Conservation (phyloP, 92 coral and sea anemone species). For the Porites evermanni region DNA sequence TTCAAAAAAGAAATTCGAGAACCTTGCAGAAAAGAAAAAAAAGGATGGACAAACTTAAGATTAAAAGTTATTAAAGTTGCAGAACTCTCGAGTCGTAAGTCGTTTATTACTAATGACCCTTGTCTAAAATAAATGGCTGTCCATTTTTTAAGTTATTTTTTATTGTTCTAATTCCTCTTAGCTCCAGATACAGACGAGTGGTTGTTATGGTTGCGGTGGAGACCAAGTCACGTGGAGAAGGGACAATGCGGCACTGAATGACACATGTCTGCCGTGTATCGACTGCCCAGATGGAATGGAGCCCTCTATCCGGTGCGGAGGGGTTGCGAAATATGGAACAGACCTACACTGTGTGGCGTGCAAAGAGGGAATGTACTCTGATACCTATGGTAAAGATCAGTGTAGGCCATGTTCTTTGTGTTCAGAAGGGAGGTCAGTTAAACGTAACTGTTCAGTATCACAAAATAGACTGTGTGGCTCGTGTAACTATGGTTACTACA, state of each 20-base stretch:
- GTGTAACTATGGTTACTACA: constrained; percentile 16
- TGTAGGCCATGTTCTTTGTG: constrained; percentile 29
- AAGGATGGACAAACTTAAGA: too few relatives aligned
- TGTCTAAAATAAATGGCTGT: background rate
- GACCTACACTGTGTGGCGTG: constrained; percentile 26
- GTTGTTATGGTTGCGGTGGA: constrained; percentile 11
- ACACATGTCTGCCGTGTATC: constrained; percentile 18
- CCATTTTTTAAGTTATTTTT: too few relatives aligned
- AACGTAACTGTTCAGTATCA: constrained; percentile 25
- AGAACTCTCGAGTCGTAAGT: background rate
- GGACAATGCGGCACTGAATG: background rate
- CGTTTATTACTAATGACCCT: background rate
- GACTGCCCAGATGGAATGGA: constrained; percentile 46
- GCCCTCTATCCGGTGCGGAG: constrained; percentile 26
- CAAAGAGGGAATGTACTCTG: constrained; percentile 15
- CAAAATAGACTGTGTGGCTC: constrained; percentile 22
- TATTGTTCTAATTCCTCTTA: background rate
- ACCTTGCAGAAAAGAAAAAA: too few relatives aligned
- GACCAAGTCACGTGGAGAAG: constrained; percentile 36
- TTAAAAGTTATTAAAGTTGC: too few relatives aligned
- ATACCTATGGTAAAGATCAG: background rate
- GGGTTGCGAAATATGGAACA: constrained; percentile 5
- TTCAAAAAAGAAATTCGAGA: too few relatives aligned
- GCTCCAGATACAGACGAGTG: background rate
- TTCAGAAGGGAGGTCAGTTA: background rate